A percentile compares a stretch with the other conserved stretches of the same genome.
These are phyloP conservation scores for Gallinago undulata DNA, from an alignment of 2,113 vertebrate genomes.

Conservation along the genomic window DNA sequence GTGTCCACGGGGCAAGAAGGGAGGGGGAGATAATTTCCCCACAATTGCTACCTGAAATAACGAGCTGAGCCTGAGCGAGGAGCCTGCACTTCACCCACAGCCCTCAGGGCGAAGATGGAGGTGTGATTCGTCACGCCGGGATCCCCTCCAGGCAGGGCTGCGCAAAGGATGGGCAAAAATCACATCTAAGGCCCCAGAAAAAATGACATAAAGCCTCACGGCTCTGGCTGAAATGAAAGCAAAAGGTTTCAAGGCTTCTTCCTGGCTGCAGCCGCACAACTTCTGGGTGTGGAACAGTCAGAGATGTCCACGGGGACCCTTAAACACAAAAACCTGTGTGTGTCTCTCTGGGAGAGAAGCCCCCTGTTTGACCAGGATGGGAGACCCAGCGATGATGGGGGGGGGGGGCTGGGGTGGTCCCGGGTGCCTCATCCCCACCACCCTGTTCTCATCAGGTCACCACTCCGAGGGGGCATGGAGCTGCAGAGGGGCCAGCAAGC, in stretches of 20 bases:
- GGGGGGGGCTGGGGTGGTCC: background rate
- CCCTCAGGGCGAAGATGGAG: background rate
- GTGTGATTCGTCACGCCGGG: fast-evolving
- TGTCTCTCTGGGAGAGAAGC: background rate
- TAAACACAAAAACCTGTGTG: background rate
- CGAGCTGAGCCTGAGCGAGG: fast-evolving
- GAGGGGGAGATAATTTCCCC: background rate
- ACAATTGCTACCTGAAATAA: background rate
- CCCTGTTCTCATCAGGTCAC: fast-evolving
- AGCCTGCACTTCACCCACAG: background rate
- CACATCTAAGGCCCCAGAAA: background rate
- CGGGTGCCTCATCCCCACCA: background rate
- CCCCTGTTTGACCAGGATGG: background rate
- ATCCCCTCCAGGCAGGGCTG: background rate
- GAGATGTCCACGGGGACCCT: background rate
- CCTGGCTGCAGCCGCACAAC: background rate
- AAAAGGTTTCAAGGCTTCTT: background rate
- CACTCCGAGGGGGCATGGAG: fast-evolving
- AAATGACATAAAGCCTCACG: background rate
- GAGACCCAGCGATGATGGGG: fast-evolving
- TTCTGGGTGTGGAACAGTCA: background rate
- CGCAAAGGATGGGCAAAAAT: background rate
- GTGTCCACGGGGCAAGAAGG: background rate
- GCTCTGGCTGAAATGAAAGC: background rate
- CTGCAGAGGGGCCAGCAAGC: background rate